phyloP scores from a whole-genome alignment of 1,140 invertebrate genomes.

The Papilio glaucus region DNA sequence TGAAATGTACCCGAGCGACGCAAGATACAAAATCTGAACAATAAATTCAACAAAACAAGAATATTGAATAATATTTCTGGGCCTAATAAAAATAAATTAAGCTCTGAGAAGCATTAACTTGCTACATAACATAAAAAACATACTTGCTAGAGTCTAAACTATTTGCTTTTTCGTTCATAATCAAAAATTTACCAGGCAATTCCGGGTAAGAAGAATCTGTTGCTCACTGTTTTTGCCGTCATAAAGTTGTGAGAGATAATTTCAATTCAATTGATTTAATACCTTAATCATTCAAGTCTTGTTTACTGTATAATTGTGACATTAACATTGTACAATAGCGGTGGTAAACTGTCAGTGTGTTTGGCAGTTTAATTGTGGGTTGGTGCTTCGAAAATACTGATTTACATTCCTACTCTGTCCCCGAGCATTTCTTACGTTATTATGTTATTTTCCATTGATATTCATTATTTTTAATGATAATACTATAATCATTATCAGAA shows the following conservation, averaged over 20 bases:
- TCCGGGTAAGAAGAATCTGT: background rate
- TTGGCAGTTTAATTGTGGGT: background rate
- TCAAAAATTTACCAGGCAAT: background rate
- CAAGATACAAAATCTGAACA: no score
- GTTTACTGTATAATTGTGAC: background rate
- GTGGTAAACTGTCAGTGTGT: background rate
- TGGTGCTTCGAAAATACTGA: background rate
- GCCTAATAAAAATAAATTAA: no score
- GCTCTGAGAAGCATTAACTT: no score
- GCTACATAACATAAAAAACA: no score
- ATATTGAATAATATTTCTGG: no score
- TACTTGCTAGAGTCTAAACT: no score
- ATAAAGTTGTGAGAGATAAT: background rate
- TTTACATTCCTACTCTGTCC: background rate
- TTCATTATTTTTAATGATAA: no score
- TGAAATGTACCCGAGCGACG: no score
- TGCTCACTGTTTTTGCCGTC: background rate
- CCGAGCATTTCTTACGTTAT: background rate
- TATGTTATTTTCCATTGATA: conserved; percentile 11
- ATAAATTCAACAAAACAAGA: no score
- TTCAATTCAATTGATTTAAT: conserved; percentile 2
- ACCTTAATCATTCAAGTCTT: conserved; percentile 3
- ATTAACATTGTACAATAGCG: background rate
- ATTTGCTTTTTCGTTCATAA: no score
- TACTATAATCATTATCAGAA: no score